phyloP scores from a whole-genome alignment of 2,888 invertebrate species.

The Tillus elongatus region DNA sequence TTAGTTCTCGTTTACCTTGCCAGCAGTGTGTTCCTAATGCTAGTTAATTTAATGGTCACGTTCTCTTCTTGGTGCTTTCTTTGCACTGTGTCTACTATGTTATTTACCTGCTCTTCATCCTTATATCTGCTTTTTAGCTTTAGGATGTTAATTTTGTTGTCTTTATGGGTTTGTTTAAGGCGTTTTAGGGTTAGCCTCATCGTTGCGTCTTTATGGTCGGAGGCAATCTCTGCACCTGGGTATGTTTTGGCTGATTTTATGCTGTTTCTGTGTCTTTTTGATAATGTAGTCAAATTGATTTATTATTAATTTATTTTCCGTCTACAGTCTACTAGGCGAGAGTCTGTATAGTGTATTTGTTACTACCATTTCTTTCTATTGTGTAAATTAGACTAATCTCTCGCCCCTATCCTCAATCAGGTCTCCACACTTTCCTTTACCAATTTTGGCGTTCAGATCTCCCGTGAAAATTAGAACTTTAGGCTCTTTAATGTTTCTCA shows the following conservation, averaged over 20 bases:
- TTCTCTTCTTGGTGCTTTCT: no score
- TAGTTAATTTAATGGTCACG: no score
- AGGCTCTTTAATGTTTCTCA: neutral
- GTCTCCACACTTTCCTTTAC: constrained; percentile 1
- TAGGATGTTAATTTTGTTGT: no score
- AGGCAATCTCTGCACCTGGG: neutral
- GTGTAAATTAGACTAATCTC: neutral
- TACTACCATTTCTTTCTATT: neutral
- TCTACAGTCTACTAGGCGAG: neutral
- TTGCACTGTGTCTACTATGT: no score
- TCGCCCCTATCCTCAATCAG: neutral
- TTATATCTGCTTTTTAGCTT: no score
- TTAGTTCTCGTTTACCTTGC: no score
- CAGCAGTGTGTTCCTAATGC: no score
- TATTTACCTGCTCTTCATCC: no score
- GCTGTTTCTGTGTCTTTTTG: neutral
- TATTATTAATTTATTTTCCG: neutral
- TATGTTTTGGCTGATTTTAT: constrained; percentile 3
- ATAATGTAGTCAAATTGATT: neutral
- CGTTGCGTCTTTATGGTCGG: no score
- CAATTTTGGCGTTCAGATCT: constrained; percentile 3
- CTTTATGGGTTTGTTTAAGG: no score
- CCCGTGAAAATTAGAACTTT: neutral
- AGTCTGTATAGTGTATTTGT: constrained; percentile 1
- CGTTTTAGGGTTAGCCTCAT: no score